Conservation (phyloP, 1,140 invertebrate genomes). For the Sarcophaga peregrina region DNA sequence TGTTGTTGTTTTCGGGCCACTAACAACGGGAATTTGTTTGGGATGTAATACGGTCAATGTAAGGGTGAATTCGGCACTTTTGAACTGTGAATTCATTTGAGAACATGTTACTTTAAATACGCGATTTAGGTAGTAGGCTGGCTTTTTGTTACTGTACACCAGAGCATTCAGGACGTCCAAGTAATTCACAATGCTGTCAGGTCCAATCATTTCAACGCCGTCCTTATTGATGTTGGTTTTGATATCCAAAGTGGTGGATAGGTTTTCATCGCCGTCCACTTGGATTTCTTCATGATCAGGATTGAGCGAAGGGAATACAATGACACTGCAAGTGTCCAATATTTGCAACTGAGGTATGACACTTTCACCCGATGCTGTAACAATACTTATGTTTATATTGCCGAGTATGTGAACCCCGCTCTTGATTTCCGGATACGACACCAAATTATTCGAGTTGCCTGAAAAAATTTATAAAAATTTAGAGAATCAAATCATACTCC, state of each 20-base stretch:
- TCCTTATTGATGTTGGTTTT: constrained; percentile 72
- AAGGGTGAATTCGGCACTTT: constrained; percentile 91
- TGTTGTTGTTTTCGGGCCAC: constrained; percentile 51
- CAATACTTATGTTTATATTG: constrained; percentile 53
- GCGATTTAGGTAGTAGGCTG: constrained; percentile 92
- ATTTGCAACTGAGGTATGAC: constrained; percentile 65
- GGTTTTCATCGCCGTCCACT: constrained; percentile 60
- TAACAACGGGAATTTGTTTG: constrained; percentile 64
- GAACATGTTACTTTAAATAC: constrained; percentile 95
- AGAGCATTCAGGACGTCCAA: constrained; percentile 83
- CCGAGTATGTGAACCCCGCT: constrained; percentile 62
- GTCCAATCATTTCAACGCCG: constrained; percentile 83
- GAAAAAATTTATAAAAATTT: not conserved
- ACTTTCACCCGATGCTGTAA: constrained; percentile 53
- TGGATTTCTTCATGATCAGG: constrained; percentile 87
- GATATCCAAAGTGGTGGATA: constrained; percentile 63
- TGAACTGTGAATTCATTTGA: constrained; percentile 91
- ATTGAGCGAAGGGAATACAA: constrained; percentile 93
- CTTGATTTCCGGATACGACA: constrained; percentile 65
- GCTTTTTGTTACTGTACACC: constrained; percentile 92
- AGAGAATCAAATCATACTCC: not conserved
- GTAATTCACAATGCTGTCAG: constrained; percentile 86
- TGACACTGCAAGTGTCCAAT: constrained; percentile 90
- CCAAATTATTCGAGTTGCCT: constrained; percentile 62
- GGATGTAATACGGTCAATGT: constrained; percentile 82